Conservation (phyloP, 2,888 invertebrate genomes). For the Epistrophe grossulariae region DNA sequence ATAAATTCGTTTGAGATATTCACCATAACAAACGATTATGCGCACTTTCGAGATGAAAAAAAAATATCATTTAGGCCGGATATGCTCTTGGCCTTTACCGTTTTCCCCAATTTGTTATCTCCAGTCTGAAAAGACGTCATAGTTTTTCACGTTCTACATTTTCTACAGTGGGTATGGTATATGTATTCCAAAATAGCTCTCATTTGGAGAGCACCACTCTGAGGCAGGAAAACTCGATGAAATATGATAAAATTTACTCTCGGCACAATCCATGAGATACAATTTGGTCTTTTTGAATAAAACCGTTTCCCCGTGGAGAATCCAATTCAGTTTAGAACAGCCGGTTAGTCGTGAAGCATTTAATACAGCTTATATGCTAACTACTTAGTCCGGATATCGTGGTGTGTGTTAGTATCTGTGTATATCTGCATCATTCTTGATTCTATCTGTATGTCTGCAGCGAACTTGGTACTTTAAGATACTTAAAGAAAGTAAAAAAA, state of each 20-base stretch:
- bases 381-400: conserved; percentile 53
- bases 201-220: conserved; percentile 45
- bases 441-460: conserved; percentile 8
- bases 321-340: conserved; percentile 72
- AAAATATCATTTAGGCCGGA: background rate
- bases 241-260: background rate
- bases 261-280: conserved; percentile 36
- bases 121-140: conserved; percentile 69
- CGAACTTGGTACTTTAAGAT: conserved; percentile 28
- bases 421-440: conserved; percentile 14
- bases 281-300: conserved; percentile 71
- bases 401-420: conserved; percentile 40
- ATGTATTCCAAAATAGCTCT: conserved; percentile 19
- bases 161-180: background rate
- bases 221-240: conserved; percentile 14
- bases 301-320: conserved; percentile 59
- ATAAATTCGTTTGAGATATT: background rate
- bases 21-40: conserved; percentile 3
- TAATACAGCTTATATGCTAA: conserved; percentile 38
- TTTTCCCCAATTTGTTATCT: conserved; percentile 42
- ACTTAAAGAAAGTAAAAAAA: conserved; percentile 18
- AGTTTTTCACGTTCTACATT: conserved; percentile 46
- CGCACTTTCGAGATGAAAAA: background rate
- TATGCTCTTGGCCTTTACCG: conserved; percentile 18
- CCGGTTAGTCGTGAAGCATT: conserved; percentile 73